Conservation (phyloP, 2,888 invertebrate species). For the Oxycera nigricornis region DNA sequence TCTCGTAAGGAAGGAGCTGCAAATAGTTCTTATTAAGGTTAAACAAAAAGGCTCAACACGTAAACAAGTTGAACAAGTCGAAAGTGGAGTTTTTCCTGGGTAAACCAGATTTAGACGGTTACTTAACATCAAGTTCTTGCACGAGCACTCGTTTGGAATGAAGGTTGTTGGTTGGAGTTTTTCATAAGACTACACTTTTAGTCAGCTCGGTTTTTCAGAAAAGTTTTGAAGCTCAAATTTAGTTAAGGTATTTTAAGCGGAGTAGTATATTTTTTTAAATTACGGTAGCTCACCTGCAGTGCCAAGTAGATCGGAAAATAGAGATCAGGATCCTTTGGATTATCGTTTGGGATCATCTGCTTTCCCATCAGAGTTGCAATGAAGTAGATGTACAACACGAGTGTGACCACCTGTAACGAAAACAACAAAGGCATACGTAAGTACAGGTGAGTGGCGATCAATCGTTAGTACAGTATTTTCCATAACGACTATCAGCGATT, state of each 20-base stretch:
- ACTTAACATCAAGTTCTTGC: neutral
- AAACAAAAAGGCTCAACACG: neutral
- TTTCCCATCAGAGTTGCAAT: conserved; percentile 86
- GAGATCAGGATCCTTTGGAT: conserved; percentile 75
- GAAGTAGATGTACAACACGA: conserved; percentile 91
- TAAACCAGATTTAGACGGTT: neutral
- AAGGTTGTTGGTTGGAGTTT: too few relatives aligned
- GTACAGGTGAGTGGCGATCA: neutral
- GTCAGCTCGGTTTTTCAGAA: neutral
- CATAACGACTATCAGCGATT: conserved; percentile 1
- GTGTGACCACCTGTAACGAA: conserved; percentile 81
- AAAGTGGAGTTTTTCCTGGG: neutral
- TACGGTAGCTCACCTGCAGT: conserved; percentile 72
- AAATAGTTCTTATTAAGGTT: conserved; percentile 6
- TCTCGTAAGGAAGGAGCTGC: too few relatives aligned
- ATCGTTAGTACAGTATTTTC: neutral
- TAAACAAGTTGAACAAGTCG: neutral
- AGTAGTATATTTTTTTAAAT: neutral
- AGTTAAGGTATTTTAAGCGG: neutral
- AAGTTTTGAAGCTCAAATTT: neutral
- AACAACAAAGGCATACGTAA: conserved; percentile 16
- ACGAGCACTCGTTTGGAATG: too few relatives aligned
- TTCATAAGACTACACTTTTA: too few relatives aligned
- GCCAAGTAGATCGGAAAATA: conserved; percentile 91
- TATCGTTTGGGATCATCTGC: conserved; percentile 74